Percentiles rank a stretch among this genome's conserved stretches.
Evolutionary conservation across 1,140 invertebrate genomes (phyloP).

Genomic region (Aphaenogaster rudis): DNA sequence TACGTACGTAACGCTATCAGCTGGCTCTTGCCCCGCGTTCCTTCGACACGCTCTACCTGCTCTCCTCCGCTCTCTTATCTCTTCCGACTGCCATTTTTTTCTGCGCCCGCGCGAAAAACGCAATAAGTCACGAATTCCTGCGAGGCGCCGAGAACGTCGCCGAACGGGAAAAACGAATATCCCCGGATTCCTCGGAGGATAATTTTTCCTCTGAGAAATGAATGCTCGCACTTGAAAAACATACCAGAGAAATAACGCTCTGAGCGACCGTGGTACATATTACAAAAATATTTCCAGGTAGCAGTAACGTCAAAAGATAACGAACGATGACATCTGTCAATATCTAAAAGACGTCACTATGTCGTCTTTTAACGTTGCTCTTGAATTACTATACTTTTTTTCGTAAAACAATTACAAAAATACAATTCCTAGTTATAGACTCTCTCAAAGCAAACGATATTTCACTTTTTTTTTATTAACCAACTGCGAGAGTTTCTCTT

Average conservation of each 20-base stretch:
- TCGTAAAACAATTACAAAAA: too few species aligned
- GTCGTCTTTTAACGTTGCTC: too few species aligned
- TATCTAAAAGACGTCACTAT: too few species aligned
- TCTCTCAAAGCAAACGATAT: too few species aligned
- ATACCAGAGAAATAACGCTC: neutral
- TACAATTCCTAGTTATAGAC: too few species aligned
- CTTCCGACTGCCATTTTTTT: neutral
- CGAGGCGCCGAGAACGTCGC: neutral
- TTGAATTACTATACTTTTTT: too few species aligned
- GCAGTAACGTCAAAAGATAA: too few species aligned
- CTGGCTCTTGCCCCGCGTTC: slow-evolving; percentile 1
- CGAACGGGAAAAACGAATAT: neutral
- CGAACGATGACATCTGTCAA: too few species aligned
- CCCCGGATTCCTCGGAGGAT: neutral
- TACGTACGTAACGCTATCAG: slow-evolving; percentile 40
- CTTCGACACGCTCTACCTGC: slow-evolving; percentile 6
- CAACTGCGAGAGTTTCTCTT: too few species aligned
- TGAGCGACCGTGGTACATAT: neutral
- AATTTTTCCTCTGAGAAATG: too few species aligned
- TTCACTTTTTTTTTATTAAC: too few species aligned
- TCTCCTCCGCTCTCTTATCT: neutral
- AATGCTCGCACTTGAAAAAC: neutral
- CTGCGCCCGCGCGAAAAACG: neutral
- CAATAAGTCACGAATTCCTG: neutral
- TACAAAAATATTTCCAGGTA: too few species aligned